Conservation (phyloP, 2,888 invertebrate genomes). For the Papilio elwesi region DNA sequence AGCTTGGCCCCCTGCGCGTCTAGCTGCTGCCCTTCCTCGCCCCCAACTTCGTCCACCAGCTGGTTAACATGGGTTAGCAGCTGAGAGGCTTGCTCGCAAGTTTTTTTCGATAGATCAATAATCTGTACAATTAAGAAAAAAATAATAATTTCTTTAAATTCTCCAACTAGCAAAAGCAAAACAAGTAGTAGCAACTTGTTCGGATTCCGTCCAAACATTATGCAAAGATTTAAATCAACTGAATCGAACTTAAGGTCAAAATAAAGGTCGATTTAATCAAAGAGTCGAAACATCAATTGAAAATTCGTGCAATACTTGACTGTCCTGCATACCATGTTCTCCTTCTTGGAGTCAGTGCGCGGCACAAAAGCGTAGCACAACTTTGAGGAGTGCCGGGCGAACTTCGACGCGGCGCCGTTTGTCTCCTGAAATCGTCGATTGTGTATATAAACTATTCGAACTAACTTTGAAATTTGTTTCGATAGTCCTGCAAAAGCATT, state of each 20-base stretch:
- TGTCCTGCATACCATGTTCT: constrained; percentile 44
- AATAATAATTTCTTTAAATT: background rate
- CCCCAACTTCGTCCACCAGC: constrained; percentile 49
- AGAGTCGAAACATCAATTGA: too few relatives aligned
- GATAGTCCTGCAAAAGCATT: background rate
- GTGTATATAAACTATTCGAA: background rate
- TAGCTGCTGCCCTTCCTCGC: constrained; percentile 46
- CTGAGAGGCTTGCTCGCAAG: constrained; percentile 52
- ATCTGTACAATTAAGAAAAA: constrained; percentile 42
- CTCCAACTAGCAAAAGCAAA: background rate
- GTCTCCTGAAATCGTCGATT: constrained; percentile 43
- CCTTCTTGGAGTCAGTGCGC: constrained; percentile 41
- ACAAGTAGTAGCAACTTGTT: background rate
- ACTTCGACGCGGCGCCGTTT: constrained; percentile 45
- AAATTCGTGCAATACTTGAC: too few relatives aligned
- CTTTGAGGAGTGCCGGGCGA: constrained; percentile 46
- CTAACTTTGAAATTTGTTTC: background rate
- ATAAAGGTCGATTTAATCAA: too few relatives aligned
- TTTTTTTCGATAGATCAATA: constrained; percentile 50
- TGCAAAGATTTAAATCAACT: too few relatives aligned
- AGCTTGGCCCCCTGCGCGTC: constrained; percentile 49
- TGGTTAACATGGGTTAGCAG: constrained; percentile 53
- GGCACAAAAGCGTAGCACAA: constrained; percentile 48
- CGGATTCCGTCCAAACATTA: too few relatives aligned
- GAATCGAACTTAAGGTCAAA: too few relatives aligned